A percentile compares a stretch with the other conserved stretches of the same genome.
These are phyloP conservation scores for Melitaea athalia DNA, from an alignment of 2,888 invertebrate genomes.

Conservation along the genomic window DNA sequence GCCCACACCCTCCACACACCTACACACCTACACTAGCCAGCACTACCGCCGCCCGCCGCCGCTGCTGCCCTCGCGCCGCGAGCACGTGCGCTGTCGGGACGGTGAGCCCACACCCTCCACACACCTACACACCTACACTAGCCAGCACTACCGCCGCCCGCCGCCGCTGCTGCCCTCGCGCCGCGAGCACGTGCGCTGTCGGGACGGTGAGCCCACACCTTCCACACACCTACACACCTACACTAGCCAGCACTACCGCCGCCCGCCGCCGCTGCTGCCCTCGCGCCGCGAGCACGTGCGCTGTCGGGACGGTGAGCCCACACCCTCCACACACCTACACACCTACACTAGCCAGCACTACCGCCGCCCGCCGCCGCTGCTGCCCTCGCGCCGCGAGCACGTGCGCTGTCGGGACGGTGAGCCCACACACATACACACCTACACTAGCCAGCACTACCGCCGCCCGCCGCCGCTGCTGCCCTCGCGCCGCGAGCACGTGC, in stretches of 20 bases:
- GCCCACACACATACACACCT: no score
- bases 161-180: constrained; percentile 87
- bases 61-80: constrained; percentile 85
- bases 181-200: constrained; percentile 82
- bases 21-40: constrained; percentile 56
- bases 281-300: constrained; percentile 84
- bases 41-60: constrained; percentile 90
- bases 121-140: no score
- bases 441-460: constrained; percentile 84
- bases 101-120: no score
- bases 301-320: constrained; percentile 40
- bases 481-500: constrained; percentile 83
- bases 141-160: constrained; percentile 88
- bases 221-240: no score
- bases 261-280: constrained; percentile 88
- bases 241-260: constrained; percentile 85
- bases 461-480: constrained; percentile 89
- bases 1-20: no score
- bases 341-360: constrained; percentile 84
- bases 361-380: constrained; percentile 86
- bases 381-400: constrained; percentile 85
- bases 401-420: constrained; percentile 63
- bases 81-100: constrained; percentile 77
- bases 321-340: no score
- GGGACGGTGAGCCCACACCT: no score